Evolutionary conservation across 64 coral and sea anemone genomes (phyloP).

Genomic region (Dendrophyllia cribrosa): DNA sequence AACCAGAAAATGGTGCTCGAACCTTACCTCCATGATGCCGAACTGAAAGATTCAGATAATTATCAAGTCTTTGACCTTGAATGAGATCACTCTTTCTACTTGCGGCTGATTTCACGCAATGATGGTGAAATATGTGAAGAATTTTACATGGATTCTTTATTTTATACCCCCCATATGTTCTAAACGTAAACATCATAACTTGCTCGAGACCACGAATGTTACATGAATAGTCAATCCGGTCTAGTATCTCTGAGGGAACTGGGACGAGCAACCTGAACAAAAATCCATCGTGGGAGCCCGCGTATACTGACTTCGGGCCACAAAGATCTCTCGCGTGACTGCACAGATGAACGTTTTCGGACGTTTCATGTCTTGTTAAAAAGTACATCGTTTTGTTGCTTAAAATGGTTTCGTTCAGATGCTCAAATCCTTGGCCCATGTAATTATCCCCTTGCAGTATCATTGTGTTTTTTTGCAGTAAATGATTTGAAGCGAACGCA

Average conservation of each 20-base stretch:
- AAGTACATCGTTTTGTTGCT: constrained; percentile 72
- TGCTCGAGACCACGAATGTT: constrained; percentile 79
- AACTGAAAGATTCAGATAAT: too few species aligned
- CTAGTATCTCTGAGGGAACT: constrained; percentile 48
- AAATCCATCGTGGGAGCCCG: constrained; percentile 96
- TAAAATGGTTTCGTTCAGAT: constrained; percentile 59
- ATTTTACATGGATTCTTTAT: constrained; percentile 90
- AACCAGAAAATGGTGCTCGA: too few species aligned
- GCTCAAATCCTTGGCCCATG: constrained; percentile 74
- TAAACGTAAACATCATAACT: constrained; percentile 75
- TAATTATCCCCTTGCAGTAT: constrained; percentile 89
- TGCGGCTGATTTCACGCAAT: constrained; percentile 49
- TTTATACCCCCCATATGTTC: constrained; percentile 61
- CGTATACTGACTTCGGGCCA: constrained; percentile 60
- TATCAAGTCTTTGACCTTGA: too few species aligned
- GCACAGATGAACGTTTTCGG: neutral
- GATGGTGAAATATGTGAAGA: constrained; percentile 82
- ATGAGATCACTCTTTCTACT: too few species aligned
- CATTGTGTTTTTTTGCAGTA: constrained; percentile 70
- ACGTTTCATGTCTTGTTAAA: constrained; percentile 82
- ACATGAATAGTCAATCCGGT: constrained; percentile 51
- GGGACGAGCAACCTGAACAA: constrained; percentile 67
- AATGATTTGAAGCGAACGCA: constrained; percentile 57
- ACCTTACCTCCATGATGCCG: too few species aligned
- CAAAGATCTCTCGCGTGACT: constrained; percentile 67